Base-by-base conservation (phyloP, 2,797 vertebrate genomes). In the Naso thynnoides region DNA sequence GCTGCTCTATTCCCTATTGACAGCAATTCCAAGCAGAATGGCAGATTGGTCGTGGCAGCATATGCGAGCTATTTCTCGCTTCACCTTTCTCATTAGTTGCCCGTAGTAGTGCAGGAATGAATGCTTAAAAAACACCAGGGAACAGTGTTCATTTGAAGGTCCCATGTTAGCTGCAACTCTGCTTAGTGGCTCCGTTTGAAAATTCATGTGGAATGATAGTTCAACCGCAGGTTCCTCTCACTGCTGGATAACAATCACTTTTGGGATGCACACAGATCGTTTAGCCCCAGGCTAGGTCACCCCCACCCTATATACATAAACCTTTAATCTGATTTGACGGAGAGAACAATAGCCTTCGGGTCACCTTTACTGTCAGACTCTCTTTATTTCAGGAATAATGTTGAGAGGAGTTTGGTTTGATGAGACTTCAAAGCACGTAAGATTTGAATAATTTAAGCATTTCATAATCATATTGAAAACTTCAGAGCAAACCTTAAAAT, bases 281-380 rank as follows among this genome's bases (percentile, higher is more conserved):
- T 84, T 73, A 38, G 76, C 86, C 67, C 21, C 16, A 73, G 84
- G 88, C 81, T 52, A 88, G 88, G 86, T 86, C 81, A 81, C 79
- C 65, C 73, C 81, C 68, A 49, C 64, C 66, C 78, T 60, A 73
- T 60, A 83, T 78, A 79, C 70, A 77, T 81, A 52, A 79, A 82
- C 74, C 70, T 89, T 91, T 83, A 73, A 87, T 87, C 79, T 82
- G 62, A 73, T 77, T 85, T 78, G 70, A 77, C 50, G 72, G 44
- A 42, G 69, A 79, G 76, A 82, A 74, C 61, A 64, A 65, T 53
- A 78, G 76, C 58, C 72, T 73, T 33, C 45, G 23, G 67, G 77
- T 91, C 84, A 91, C 86, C 84, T 90, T 79, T 77, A 70, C 88
- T 84, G 87, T 79, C 87, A 85, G 42, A 64, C 19, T 70, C 52